Evolutionary conservation across 2,888 invertebrate genomes (phyloP).

Genomic region (Drosophila hamatofila): DNA sequence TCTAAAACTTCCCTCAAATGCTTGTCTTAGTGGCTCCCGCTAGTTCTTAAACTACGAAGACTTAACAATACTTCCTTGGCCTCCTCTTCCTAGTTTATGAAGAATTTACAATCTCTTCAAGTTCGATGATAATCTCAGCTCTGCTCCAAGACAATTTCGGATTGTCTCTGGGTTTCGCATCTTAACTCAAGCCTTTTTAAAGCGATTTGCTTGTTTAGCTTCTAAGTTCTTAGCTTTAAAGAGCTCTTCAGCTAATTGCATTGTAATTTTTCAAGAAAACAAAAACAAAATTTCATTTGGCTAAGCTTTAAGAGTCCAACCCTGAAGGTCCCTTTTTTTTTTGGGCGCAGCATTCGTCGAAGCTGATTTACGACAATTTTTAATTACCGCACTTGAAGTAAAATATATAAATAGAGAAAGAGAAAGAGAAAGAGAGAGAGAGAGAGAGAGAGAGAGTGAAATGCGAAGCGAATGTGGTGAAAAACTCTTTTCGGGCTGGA

Average conservation of each 20-base stretch:
- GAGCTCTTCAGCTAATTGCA: constrained; percentile 14
- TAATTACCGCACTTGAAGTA: constrained; percentile 57
- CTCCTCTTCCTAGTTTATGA: too few species aligned
- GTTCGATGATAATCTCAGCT: too few species aligned
- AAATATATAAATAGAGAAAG: constrained; percentile 15
- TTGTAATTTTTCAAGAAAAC: constrained; percentile 3
- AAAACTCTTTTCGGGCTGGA: constrained; percentile 62
- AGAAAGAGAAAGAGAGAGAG: background rate
- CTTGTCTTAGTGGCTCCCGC: too few species aligned
- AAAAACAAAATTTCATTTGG: constrained; percentile 28
- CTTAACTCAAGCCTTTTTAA: background rate
- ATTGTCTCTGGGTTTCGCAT: background rate
- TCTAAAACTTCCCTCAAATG: fast-evolving
- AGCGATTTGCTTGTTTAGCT: background rate
- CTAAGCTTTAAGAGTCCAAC: constrained; percentile 15
- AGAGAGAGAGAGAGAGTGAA: background rate
- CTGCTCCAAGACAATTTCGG: background rate
- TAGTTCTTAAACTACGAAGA: too few species aligned
- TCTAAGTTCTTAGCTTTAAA: background rate
- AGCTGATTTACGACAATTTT: constrained; percentile 63
- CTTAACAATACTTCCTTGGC: too few species aligned
- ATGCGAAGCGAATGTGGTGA: constrained; percentile 25
- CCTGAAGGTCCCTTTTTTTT: constrained; percentile 17
- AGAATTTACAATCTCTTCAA: too few species aligned
- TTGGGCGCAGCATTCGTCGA: constrained; percentile 29